Base-by-base conservation (phyloP, 1,140 invertebrate genomes). In the Scylla paramamosain region DNA sequence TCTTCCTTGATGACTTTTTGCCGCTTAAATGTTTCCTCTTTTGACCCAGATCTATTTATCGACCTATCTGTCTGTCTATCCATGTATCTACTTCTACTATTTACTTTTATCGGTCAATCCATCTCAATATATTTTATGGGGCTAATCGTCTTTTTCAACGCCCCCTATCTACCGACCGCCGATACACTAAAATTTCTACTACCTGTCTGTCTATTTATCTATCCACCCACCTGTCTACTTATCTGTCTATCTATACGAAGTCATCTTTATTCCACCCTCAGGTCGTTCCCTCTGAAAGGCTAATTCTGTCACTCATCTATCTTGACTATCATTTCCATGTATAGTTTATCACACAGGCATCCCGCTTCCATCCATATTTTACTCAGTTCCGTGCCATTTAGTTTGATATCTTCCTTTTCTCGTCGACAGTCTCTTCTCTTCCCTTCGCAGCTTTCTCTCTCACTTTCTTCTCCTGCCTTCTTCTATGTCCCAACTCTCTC, bases 331-430 rank as follows among this genome's bases (percentile, higher is more conserved):
- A n/a, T 77, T 77, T n/a, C 67, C 67, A 25, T 77, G 67, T 77
- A 77, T 77, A 77, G 67, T 77, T 77, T 77, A 77, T 77, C 67
- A 77, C 67, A n/a, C 67, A 77, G 20, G 12, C 20, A n/a, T n/a
- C 67, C 67, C 67, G 67, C 67, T 77, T 77, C 67, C 67, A 77
- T 77, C 67, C 67, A 77, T 77, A 77, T 77, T 77, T 77, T 77
- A 77, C 67, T 77, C 67, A 77, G 67, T 77, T 77, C 67, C 67
- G 67, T 77, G 67, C 67, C 67, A 77, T 77, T 77, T 77, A 77
- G 20, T 77, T 77, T 77, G 25, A 77, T 77, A 77, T 77, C 67
- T 77, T 77, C 67, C 67, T 77, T 77, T 77, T 77, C 67, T 77
- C 25, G 67, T 77, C 67, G 67, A 77, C 16, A 77, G 20, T 77